phyloP scores from a whole-genome alignment of 2,888 invertebrate species.

The Cerastis rubricosa region DNA sequence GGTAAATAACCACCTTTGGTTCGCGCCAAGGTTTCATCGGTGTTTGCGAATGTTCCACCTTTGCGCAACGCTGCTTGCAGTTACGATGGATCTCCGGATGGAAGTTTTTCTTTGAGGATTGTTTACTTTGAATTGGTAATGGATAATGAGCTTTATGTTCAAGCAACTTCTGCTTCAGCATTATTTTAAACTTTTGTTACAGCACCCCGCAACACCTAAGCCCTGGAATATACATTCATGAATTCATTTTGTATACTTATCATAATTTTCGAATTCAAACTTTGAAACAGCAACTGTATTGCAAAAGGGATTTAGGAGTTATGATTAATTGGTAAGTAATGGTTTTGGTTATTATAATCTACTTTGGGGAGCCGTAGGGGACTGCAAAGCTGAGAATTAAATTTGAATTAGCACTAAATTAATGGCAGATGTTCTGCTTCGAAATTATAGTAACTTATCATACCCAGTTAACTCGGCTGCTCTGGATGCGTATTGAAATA shows the following conservation, averaged over 20 bases:
- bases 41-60: slow-evolving; percentile 55
- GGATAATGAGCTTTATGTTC: slow-evolving; percentile 10
- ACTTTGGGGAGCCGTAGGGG: slow-evolving; percentile 33
- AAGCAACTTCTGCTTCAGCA: neutral
- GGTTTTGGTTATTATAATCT: slow-evolving; percentile 54
- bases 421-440: slow-evolving; percentile 39
- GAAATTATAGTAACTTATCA: slow-evolving; percentile 40
- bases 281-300: slow-evolving; percentile 35
- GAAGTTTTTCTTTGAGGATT: slow-evolving; percentile 33
- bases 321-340: slow-evolving; percentile 55
- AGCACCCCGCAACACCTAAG: neutral
- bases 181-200: slow-evolving; percentile 11
- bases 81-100: slow-evolving; percentile 23
- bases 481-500: slow-evolving; percentile 8
- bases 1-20: slow-evolving; percentile 63
- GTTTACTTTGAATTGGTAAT: slow-evolving; percentile 38
- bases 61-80: slow-evolving; percentile 27
- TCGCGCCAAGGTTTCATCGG: slow-evolving; percentile 44
- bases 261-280: slow-evolving; percentile 50
- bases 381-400: slow-evolving; percentile 45
- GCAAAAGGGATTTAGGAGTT: slow-evolving; percentile 53
- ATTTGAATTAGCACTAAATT: slow-evolving; percentile 50
- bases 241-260: slow-evolving; percentile 33
- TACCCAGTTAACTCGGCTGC: neutral
- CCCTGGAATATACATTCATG: slow-evolving; percentile 25